A percentile compares a stretch with the other conserved stretches of the same genome.
phyloP scores from a whole-genome alignment of 2,888 invertebrate genomes.

The Agriotes lineatus region DNA sequence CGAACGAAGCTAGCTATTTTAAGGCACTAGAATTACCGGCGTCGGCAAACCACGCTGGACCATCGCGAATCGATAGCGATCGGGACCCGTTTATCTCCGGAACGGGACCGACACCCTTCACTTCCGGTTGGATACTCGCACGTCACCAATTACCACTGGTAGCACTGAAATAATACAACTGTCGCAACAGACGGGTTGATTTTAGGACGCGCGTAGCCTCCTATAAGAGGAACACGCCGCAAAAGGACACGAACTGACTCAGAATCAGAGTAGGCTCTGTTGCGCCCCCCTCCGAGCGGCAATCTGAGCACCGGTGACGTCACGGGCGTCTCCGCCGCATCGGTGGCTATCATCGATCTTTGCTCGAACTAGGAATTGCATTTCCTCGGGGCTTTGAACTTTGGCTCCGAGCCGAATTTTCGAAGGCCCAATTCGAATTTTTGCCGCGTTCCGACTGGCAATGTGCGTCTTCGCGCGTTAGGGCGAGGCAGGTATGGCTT shows the following conservation, averaged over 20 bases:
- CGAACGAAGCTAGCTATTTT: too few relatives aligned
- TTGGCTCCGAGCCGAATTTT: not conserved
- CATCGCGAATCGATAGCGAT: conserved; percentile 5
- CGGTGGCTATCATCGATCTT: conserved; percentile 48
- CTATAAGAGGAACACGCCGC: conserved; percentile 3
- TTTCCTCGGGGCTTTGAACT: not conserved
- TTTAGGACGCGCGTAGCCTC: not conserved
- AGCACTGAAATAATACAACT: not conserved
- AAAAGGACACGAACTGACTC: conserved; percentile 42
- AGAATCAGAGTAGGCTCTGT: conserved; percentile 38
- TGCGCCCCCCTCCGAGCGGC: conserved; percentile 20
- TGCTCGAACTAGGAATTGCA: conserved; percentile 16
- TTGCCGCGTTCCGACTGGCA: conserved; percentile 33
- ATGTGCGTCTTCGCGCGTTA: conserved; percentile 34
- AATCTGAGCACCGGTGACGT: conserved; percentile 66
- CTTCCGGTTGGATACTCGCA: not conserved
- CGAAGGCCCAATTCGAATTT: not conserved
- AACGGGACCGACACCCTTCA: not conserved
- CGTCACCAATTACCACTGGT: not conserved
- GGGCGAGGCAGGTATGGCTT: conserved; percentile 41
- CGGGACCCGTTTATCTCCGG: not conserved
- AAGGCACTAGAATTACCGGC: not conserved
- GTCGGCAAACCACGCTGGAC: not conserved
- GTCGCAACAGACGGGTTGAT: not conserved
- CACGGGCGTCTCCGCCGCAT: conserved; percentile 61